These are phyloP conservation scores for Xanthia icteritia DNA, from an alignment of 2,888 invertebrate genomes.

Conservation along the genomic window DNA sequence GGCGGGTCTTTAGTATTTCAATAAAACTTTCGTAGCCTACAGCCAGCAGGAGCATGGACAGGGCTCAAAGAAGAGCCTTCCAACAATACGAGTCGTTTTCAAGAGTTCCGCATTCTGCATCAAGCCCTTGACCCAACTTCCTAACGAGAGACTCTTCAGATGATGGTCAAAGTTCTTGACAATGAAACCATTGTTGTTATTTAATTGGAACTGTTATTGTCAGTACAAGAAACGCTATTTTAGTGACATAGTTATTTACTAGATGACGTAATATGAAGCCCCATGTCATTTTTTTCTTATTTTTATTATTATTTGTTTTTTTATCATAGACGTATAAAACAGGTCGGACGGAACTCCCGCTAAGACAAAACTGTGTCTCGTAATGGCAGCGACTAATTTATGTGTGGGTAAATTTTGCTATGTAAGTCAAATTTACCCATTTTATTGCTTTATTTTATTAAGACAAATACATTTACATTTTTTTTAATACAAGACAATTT, in stretches of 20 bases:
- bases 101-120: conserved; percentile 28
- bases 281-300: too few species aligned
- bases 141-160: conserved; percentile 50
- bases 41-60: not conserved
- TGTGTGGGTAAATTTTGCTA: too few species aligned
- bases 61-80: not conserved
- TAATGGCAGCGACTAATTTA: too few species aligned
- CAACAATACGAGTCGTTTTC: conserved; percentile 29
- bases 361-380: too few species aligned
- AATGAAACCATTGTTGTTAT: conserved; percentile 14
- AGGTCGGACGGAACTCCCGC: too few species aligned
- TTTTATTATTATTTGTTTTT: too few species aligned
- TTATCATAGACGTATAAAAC: too few species aligned
- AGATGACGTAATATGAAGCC: too few species aligned
- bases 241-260: not conserved
- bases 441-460: too few species aligned
- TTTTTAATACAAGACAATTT: too few species aligned
- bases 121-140: conserved; percentile 48
- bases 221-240: not conserved
- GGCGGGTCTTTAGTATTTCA: not conserved
- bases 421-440: too few species aligned
- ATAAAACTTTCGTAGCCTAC: not conserved
- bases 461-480: too few species aligned
- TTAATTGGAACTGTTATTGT: conserved; percentile 12
- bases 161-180: conserved; percentile 44